Conservation (phyloP, 1,140 invertebrate species). For the Anoplophora glabripennis region DNA sequence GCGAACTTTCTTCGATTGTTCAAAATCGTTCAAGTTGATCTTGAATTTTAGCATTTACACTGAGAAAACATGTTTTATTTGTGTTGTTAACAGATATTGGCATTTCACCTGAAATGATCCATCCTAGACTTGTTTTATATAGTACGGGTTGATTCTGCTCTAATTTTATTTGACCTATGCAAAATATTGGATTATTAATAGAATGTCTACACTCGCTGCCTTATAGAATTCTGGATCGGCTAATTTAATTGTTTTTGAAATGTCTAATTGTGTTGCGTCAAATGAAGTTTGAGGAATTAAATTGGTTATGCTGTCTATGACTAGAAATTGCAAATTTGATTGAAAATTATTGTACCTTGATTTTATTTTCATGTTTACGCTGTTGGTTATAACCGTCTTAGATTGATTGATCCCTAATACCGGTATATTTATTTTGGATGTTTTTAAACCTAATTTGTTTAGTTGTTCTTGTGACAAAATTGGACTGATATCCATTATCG, state of each 20-base stretch:
- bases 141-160: not conserved
- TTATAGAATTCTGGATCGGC: conserved; percentile 17
- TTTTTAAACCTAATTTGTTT: conserved; percentile 7
- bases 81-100: no score
- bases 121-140: no score
- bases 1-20: not conserved
- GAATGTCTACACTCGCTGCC: conserved; percentile 18
- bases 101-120: no score
- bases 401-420: conserved; percentile 2
- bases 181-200: conserved; percentile 27
- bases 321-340: conserved; percentile 7
- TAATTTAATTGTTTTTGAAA: conserved; percentile 17
- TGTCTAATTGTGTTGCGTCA: conserved; percentile 12
- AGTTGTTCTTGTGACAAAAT: conserved; percentile 18
- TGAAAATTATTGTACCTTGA: conserved; percentile 1
- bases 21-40: conserved; percentile 5
- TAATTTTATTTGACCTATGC: conserved; percentile 22
- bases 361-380: not conserved
- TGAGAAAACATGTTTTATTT: no score
- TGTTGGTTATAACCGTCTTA: not conserved
- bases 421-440: conserved; percentile 6
- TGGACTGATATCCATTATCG: conserved; percentile 15
- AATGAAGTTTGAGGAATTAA: conserved; percentile 13
- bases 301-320: conserved; percentile 13
- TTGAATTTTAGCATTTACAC: not conserved